These are phyloP conservation scores for Hemiprocne comata DNA, from an alignment of 2,113 vertebrate genomes.

Conservation along the genomic window DNA sequence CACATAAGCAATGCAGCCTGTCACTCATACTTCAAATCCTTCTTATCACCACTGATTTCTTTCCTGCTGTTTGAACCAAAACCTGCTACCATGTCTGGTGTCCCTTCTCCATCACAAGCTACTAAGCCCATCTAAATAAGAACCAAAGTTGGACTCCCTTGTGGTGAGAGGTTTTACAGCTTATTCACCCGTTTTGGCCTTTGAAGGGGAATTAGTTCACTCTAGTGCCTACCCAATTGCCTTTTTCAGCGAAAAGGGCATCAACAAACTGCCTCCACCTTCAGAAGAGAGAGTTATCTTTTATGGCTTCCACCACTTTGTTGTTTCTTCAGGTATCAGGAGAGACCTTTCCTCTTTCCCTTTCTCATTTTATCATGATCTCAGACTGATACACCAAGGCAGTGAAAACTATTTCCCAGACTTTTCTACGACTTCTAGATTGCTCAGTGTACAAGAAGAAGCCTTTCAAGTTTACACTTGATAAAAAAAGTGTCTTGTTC, in stretches of 20 bases:
- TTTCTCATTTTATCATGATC: neutral
- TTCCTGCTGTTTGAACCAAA: neutral
- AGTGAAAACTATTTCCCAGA: neutral
- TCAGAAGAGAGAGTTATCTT: neutral
- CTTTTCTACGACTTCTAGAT: neutral
- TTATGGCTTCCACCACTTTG: neutral
- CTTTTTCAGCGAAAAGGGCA: neutral
- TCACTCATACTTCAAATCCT: neutral
- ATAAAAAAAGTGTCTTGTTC: neutral
- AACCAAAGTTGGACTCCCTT: neutral
- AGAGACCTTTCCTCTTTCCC: neutral
- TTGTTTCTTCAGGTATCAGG: neutral
- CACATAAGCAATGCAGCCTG: neutral
- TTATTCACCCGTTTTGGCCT: neutral
- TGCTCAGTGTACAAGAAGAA: neutral
- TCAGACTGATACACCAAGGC: neutral
- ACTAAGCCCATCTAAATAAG: neutral
- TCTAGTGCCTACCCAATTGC: neutral
- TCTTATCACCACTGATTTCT: neutral
- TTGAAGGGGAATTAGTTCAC: neutral
- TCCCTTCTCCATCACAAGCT: neutral
- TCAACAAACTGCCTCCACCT: neutral
- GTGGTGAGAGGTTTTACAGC: neutral
- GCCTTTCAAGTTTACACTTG: constrained; percentile 28
- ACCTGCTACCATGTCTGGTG: neutral